Base-by-base conservation (phyloP, 2,113 vertebrate genomes). In the Baryphthengus martii region DNA sequence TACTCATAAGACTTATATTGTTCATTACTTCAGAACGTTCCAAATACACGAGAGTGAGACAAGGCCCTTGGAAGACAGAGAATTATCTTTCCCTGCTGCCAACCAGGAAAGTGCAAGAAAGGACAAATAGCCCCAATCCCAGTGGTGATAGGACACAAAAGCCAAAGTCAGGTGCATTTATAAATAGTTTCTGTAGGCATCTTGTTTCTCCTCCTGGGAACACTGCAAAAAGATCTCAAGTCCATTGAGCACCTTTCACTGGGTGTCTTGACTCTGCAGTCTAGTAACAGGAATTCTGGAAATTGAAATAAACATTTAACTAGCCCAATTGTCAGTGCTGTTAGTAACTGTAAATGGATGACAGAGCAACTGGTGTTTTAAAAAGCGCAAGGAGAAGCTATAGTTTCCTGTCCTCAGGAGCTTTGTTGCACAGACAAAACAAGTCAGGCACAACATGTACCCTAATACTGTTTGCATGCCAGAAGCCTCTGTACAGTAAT, bases 131-230 rank as follows among this genome's bases (percentile, higher is more conserved):
- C 42, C 50, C 47, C 5, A 3, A 20, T 42, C 16, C 20, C 45
- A 29, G 49, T 28, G 83, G 67, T 35, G 52, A 72, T 37, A 35
- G 24, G 66, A 67, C 65, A 89, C 62, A 76, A 83, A 84, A 84
- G 11, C 33, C 24, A 10, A 66, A 52, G 87, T 56, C 96, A 90
- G 89, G 91, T 85, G 80, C 72, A 31, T 91, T 96, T 97, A 97
- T 96, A 97, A 97, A 96, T 96, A 97, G 96, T 95, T 83, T 80
- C 78, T 89, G 50, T 75, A 73, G 76, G 89, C 95, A 89, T 96
- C 84, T 71, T 88, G 87, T 97, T 97, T 97, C 97, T 94, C 65
- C 68, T 74, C 8, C 26, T 14, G 89, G 89, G 67, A 65, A 75
- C 33, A 44, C 24, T 53, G 80, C 91, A 92, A 79, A 87, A 63